Conservation (phyloP, 2,113 vertebrate species). For the Neodon shergylaensis region DNA sequence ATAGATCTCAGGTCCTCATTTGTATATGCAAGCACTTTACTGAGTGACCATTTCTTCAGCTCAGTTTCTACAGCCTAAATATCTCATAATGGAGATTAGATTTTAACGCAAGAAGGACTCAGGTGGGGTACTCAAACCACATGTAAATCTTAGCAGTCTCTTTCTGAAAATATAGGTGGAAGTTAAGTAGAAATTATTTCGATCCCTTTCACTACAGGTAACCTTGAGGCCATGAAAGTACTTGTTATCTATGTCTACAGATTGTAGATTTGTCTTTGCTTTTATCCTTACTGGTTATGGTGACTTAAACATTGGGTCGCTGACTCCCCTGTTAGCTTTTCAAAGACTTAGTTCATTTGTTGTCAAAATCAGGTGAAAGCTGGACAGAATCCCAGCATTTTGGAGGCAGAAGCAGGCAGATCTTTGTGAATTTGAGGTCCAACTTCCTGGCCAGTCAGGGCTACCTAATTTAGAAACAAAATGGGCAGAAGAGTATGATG, state of each 20-base stretch:
- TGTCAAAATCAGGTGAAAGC: background rate
- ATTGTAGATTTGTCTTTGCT: background rate
- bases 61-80: background rate
- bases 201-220: background rate
- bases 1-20: background rate
- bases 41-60: background rate
- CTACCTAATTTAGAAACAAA: background rate
- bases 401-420: background rate
- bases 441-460: background rate
- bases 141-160: background rate
- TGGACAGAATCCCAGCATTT: background rate
- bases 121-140: background rate
- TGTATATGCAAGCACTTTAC: background rate
- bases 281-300: background rate
- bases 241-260: background rate
- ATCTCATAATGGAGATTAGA: background rate
- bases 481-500: background rate
- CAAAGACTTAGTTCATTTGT: conserved; percentile 1
- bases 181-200: background rate
- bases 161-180: conserved; percentile 27
- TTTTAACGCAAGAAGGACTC: background rate
- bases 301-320: background rate
- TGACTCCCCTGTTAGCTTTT: background rate
- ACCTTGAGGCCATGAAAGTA: background rate
- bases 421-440: background rate